phyloP scores from a whole-genome alignment of 2,797 vertebrate species.

The Gymnothorax reevesii region DNA sequence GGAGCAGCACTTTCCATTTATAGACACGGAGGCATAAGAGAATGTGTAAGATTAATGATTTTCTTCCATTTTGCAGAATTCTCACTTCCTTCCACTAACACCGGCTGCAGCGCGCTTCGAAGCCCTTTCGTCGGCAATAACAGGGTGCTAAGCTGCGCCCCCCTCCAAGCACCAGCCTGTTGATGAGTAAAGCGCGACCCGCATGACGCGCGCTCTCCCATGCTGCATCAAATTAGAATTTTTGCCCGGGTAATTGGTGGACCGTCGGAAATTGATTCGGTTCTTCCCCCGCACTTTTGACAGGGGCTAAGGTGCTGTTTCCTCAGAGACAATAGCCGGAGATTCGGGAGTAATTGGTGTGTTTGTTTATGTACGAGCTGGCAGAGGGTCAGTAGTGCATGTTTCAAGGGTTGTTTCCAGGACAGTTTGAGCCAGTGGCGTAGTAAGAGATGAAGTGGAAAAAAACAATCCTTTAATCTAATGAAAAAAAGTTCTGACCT shows the following conservation, averaged over 20 bases:
- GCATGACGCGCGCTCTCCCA: not conserved
- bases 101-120: not conserved
- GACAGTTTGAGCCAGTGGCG: not conserved
- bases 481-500: too few species aligned
- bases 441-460: too few species aligned
- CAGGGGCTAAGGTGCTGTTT: not conserved
- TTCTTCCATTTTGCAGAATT: not conserved
- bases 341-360: slow-evolving; percentile 3
- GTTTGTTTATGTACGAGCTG: not conserved
- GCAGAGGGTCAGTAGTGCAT: not conserved
- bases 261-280: slow-evolving; percentile 8
- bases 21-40: not conserved
- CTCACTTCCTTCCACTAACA: not conserved
- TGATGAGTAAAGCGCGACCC: not conserved
- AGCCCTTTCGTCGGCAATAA: not conserved
- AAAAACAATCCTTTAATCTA: too few species aligned
- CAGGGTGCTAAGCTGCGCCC: not conserved
- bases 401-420: not conserved
- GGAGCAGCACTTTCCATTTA: not conserved
- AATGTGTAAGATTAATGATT: not conserved
- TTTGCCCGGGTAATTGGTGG: not conserved
- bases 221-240: not conserved
- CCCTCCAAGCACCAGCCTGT: not conserved
- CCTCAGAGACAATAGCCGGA: not conserved
- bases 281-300: not conserved